Conservation (phyloP, 2,797 vertebrate species). For the Salmo trutta region DNA sequence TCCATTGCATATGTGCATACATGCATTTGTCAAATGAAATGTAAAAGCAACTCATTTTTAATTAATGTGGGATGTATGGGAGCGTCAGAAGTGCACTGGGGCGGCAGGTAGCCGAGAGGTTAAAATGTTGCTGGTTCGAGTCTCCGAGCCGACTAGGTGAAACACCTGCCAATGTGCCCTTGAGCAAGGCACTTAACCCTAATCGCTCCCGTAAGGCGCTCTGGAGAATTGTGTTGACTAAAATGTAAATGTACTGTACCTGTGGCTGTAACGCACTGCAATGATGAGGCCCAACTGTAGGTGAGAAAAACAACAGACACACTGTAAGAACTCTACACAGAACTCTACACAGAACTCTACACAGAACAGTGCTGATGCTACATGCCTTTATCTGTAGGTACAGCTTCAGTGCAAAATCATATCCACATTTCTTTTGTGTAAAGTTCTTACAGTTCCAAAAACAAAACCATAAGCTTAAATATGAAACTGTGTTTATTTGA, state of each 20-base stretch:
- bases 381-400: not conserved
- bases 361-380: not conserved
- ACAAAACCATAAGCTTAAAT: not conserved
- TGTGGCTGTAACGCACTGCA: slow-evolving; percentile 72
- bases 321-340: not conserved
- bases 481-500: not conserved
- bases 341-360: not conserved
- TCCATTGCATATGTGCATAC: not conserved
- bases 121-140: no score
- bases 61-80: no score
- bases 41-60: no score
- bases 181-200: no score
- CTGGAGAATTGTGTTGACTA: no score
- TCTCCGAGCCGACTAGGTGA: no score
- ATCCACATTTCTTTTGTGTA: not conserved
- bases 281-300: slow-evolving; percentile 70
- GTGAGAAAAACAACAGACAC: slow-evolving; percentile 24
- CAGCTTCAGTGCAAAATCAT: not conserved
- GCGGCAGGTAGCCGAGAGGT: no score
- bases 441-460: not conserved
- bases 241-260: slow-evolving; percentile 49
- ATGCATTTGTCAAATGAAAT: not conserved
- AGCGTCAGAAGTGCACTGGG: no score
- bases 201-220: not conserved
- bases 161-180: no score